Conservation (phyloP, 2,797 vertebrate genomes). For the Spheniscus humboldti region DNA sequence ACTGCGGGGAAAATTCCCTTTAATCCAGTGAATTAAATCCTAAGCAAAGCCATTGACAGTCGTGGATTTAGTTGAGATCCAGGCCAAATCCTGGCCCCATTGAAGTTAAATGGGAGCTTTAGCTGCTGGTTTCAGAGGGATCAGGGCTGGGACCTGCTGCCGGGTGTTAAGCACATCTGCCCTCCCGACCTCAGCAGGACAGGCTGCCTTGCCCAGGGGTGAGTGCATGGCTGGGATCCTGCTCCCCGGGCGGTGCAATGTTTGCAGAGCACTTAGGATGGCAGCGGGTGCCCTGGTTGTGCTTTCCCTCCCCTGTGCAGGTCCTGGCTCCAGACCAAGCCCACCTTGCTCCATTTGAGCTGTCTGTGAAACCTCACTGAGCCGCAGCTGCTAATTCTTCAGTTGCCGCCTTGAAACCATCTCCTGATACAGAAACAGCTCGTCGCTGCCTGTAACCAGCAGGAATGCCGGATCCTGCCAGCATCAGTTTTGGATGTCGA, state of each 20-base stretch:
- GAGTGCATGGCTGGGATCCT: neutral
- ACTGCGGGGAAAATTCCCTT: neutral
- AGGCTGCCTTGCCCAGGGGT: neutral
- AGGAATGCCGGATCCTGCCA: neutral
- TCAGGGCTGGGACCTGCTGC: neutral
- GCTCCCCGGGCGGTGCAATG: neutral
- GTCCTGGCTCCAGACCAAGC: neutral
- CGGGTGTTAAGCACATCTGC: neutral
- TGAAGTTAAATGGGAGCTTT: neutral
- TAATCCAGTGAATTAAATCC: neutral
- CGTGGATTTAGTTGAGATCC: neutral
- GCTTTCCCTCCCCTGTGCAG: neutral
- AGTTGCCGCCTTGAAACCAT: neutral
- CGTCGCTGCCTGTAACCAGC: neutral
- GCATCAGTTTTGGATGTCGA: neutral
- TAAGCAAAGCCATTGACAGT: neutral
- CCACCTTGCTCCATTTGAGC: neutral
- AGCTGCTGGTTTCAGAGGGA: neutral
- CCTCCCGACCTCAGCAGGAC: neutral
- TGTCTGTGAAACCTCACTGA: rapidly evolving
- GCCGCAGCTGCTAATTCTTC: neutral
- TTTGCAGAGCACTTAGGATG: neutral
- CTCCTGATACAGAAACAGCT: neutral
- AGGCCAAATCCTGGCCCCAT: neutral
- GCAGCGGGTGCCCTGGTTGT: neutral